Base-by-base conservation (phyloP, 2,113 vertebrate species). In the Tetraodon nigroviridis region DNA sequence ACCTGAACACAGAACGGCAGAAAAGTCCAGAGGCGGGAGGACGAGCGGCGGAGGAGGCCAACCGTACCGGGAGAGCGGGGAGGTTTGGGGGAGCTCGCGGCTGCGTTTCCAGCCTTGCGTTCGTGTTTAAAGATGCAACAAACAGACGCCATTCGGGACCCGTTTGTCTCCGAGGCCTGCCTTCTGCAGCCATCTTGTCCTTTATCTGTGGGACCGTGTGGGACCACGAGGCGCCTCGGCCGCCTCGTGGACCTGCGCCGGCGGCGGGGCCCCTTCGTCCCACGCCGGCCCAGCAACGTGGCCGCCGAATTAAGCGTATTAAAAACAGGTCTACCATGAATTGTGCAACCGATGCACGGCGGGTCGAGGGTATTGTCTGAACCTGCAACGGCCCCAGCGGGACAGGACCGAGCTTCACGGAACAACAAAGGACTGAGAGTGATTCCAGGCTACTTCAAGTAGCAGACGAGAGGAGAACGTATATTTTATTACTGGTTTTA, bases 401-500 rank as follows among this genome's bases (percentile, higher is more conserved):
- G 67, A 67, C 66, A 76, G 58, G 73, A 74, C 52, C 46, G 64
- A 58, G 24, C 24, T 27, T 27, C 24, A 27, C 24, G 24, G 24
- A 27, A 51, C 14, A 14, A 22, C 49, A 21, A 20, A 37, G 32
- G 32, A 37, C 32, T 37, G 32, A 12, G 32, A 37, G 10, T 37
- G 10, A 37, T 37, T 37, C 10, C 11, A 37, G 2, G 32, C 32
- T 37, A 12, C 32, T 37, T 37, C 32, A 37, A 37, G 32, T 37
- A 37, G 32, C 32, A 52, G 62, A 82, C 69, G 21, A 68, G 47
- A 78, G 80, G 71, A 81, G 75, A 84, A 87, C 76, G 78, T 86
- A 84, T 86, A 87, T 89, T 88, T 88, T 86, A 84, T 80, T 86
- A 85, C 69, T 73, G 79, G 73, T 73, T 79, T 75, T 66, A 74